These are phyloP conservation scores for Dolomedes plantarius DNA, from an alignment of 2,888 invertebrate genomes.

Conservation along the genomic window DNA sequence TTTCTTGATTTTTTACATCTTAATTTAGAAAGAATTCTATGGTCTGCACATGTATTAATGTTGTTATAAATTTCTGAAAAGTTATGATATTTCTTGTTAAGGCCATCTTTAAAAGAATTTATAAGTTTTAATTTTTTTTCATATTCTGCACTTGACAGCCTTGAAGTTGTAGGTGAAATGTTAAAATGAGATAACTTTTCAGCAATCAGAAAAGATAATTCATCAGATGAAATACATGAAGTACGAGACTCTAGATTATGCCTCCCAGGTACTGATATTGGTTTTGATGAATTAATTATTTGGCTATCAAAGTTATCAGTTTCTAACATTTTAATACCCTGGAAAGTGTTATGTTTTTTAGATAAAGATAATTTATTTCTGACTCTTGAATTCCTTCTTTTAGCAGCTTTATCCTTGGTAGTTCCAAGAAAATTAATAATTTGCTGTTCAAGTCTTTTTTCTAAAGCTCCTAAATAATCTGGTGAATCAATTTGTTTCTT, in stretches of 20 bases:
- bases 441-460: background rate
- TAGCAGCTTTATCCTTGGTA: no score
- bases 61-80: slow-evolving; percentile 18
- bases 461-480: background rate
- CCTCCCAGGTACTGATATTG: no score
- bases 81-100: background rate
- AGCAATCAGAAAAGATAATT: slow-evolving; percentile 2
- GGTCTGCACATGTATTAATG: slow-evolving; percentile 19
- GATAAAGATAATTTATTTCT: no score
- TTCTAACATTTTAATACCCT: no score
- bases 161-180: slow-evolving; percentile 1
- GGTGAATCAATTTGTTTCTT: no score
- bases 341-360: no score
- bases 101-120: slow-evolving; percentile 12
- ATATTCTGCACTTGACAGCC: slow-evolving; percentile 25
- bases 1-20: background rate
- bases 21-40: slow-evolving; percentile 15
- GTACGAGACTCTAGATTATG: no score
- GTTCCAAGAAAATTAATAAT: background rate
- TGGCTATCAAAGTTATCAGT: no score
- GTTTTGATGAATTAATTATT: no score
- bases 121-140: slow-evolving; percentile 35
- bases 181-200: slow-evolving; percentile 25
- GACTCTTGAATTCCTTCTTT: no score
- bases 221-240: no score